Evolutionary conservation across 2,113 vertebrate species (phyloP), one percentile per base, ranked within the genome.

Genomic region (Corythornis vintsioides): DNA sequence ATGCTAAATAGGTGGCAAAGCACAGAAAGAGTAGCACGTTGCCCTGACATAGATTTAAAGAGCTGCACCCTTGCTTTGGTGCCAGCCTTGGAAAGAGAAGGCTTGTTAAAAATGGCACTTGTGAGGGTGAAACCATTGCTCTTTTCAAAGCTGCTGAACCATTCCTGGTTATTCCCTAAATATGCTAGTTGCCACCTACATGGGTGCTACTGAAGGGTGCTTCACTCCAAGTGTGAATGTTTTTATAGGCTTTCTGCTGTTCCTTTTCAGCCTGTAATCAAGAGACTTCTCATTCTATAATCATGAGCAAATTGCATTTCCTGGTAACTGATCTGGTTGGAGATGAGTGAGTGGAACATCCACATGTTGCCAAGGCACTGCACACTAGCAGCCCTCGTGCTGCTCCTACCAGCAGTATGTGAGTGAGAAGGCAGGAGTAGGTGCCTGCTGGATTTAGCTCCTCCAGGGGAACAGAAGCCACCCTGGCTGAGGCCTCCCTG

Each of bases 391-490:
- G 42, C 38, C 67, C 14, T 5, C 1, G 45, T 55, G 66, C 47
- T 25, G 55, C 25, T 88, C 42, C 26, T 56, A 43, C 60, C 20
- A n/a, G 2, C 13, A n/a, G 45, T 3, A 4, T 0, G 0, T 1
- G 10, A 1, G 2, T 15, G 60, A 61, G 47, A 43, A 35, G 65
- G 53, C 5, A 50, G 61, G 11, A 60, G 5, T 52, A 20, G 52
- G 9, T 1, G 5, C 50, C 50, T 74, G 71, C 26, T 82, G 61
- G 21, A 18, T 78, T 94, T 24, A 33, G 8, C 47, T 72, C 47
- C 59, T 25, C 24, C 20, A 11, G 75, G 5, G 52, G 14, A 65
- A 11, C 8, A 8, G 11, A 15, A 71, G 6, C 22, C n/a, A 48
- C 57, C 52, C 35, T 42, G 33, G 18, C 24, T 65, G 70, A 52